Conservation (phyloP, 2,888 invertebrate genomes). For the Drosophila lacicola region DNA sequence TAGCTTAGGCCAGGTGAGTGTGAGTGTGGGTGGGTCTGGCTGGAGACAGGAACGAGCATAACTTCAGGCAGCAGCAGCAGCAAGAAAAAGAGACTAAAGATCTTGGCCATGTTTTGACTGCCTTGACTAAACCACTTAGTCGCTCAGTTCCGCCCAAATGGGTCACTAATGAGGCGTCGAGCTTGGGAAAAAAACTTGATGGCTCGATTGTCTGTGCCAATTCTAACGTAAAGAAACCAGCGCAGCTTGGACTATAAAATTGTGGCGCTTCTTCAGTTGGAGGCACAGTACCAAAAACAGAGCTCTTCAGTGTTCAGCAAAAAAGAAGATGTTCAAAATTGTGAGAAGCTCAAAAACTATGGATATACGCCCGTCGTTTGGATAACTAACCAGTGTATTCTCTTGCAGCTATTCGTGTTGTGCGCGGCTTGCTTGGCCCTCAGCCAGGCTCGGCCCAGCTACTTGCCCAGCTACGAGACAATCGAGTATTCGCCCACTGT, state of each 20-base stretch:
- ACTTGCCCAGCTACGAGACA: constrained; percentile 71
- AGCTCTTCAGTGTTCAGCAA: constrained; percentile 16
- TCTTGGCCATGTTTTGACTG: constrained; percentile 27
- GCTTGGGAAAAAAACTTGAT: constrained; percentile 74
- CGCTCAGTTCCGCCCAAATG: constrained; percentile 80
- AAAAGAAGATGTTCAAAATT: constrained; percentile 74
- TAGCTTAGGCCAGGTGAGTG: neutral
- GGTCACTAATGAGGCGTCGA: constrained; percentile 72
- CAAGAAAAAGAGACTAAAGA: neutral
- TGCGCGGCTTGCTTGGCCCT: constrained; percentile 34
- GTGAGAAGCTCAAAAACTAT: constrained; percentile 58
- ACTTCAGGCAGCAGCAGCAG: neutral
- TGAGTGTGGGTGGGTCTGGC: constrained; percentile 16
- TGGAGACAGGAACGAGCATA: constrained; percentile 14
- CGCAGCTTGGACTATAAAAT: constrained; percentile 65
- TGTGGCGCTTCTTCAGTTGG: constrained; percentile 45
- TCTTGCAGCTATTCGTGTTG: constrained; percentile 50
- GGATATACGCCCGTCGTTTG: constrained; percentile 4
- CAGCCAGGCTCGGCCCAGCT: constrained; percentile 72
- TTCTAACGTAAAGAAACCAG: constrained; percentile 76
- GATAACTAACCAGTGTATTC: neutral
- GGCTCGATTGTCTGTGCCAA: constrained; percentile 79
- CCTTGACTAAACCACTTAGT: constrained; percentile 58
- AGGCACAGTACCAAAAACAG: constrained; percentile 57
- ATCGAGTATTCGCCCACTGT: constrained; percentile 79